Percentiles rank a stretch among this genome's conserved stretches.
phyloP scores from a whole-genome alignment of 2,113 vertebrate genomes.

The Mustela lutreola region DNA sequence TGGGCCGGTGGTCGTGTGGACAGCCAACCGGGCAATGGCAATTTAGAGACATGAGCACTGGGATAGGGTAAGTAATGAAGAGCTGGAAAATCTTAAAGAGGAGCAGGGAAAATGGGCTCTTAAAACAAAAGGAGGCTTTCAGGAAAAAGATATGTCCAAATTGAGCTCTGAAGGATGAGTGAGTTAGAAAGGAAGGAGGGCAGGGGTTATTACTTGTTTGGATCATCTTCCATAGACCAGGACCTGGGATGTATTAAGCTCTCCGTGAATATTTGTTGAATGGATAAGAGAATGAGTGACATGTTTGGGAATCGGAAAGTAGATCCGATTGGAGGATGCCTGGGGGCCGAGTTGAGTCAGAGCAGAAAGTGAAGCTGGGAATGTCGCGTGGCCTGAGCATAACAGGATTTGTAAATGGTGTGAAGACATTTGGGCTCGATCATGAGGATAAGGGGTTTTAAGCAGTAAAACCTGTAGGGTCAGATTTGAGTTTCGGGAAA shows the following conservation, averaged over 20 bases:
- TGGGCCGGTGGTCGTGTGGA: neutral
- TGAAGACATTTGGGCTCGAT: neutral
- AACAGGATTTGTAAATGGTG: neutral
- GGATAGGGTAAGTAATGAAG: neutral
- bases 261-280: neutral
- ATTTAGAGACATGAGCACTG: neutral
- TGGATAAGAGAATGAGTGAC: conserved; percentile 34
- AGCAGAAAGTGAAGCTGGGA: neutral
- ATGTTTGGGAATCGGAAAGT: neutral
- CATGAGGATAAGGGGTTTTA: neutral
- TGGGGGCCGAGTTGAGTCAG: neutral
- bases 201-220: neutral
- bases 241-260: neutral
- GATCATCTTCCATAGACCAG: neutral
- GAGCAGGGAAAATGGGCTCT: neutral
- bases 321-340: neutral
- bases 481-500: neutral
- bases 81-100: neutral
- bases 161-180: neutral
- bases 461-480: neutral
- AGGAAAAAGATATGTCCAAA: neutral
- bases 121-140: neutral
- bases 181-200: neutral
- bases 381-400: neutral
- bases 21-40: neutral